A percentile compares a stretch with the other conserved stretches of the same genome.
Conservation (phyloP, 2,888 invertebrate species). For the Tipula confusa region DNA sequence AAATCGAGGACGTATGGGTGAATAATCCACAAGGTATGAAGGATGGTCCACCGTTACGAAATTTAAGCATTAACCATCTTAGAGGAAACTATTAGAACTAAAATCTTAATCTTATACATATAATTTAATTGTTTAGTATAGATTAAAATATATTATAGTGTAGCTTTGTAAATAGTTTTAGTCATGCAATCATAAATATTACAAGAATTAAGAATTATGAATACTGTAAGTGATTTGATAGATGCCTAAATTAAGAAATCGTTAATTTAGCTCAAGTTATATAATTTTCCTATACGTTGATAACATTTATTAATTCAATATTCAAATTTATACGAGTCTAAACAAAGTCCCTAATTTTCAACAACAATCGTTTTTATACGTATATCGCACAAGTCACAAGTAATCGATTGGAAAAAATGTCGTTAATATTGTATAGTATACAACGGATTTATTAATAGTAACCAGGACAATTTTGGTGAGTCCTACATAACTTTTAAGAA, state of each 20-base stretch:
- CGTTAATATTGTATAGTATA: neutral
- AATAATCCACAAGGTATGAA: no score
- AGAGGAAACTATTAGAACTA: no score
- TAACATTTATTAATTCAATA: neutral
- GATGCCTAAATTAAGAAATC: neutral
- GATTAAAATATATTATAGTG: neutral
- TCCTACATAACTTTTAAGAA: no score
- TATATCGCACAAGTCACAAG: neutral
- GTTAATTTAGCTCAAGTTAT: neutral
- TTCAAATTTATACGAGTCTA: neutral
- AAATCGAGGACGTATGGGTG: no score
- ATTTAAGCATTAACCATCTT: no score
- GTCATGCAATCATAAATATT: neutral
- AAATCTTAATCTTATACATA: neutral
- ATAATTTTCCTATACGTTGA: neutral
- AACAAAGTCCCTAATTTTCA: neutral
- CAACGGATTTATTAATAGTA: neutral
- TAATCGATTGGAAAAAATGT: neutral
- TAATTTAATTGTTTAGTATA: neutral
- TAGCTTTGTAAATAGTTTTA: neutral
- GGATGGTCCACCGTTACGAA: no score
- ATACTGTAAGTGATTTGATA: neutral
- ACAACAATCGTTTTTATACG: neutral
- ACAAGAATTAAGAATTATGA: neutral
- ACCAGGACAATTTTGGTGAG: neutral